Evolutionary conservation across 1,140 invertebrate genomes (phyloP).

Genomic region (Coptotermes formosanus): DNA sequence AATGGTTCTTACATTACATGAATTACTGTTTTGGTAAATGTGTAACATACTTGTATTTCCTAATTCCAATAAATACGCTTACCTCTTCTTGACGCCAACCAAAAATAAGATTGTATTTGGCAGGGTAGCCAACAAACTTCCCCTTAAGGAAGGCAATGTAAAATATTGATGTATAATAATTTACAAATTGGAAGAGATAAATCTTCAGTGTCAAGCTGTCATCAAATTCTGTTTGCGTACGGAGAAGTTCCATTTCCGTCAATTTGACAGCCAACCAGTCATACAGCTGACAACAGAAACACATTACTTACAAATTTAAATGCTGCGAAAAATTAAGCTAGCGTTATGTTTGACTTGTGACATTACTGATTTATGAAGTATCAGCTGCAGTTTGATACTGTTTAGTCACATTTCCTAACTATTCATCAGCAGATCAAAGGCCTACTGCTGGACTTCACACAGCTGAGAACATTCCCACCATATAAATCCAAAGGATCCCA

Average conservation of each 20-base stretch:
- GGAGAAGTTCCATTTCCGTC: slow-evolving; percentile 89
- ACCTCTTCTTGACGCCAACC: slow-evolving; percentile 82
- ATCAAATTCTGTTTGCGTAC: slow-evolving; percentile 97
- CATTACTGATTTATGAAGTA: neutral
- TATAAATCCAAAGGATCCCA: too few relatives aligned
- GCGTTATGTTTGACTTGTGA: neutral
- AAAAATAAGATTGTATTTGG: slow-evolving; percentile 73
- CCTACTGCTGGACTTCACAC: too few relatives aligned
- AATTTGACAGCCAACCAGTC: slow-evolving; percentile 85
- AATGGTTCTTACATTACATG: too few relatives aligned
- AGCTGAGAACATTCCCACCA: too few relatives aligned
- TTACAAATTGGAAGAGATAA: slow-evolving; percentile 96
- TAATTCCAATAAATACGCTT: slow-evolving; percentile 26
- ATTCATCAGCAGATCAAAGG: too few relatives aligned
- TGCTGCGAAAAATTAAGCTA: neutral
- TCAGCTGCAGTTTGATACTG: neutral
- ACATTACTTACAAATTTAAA: slow-evolving; percentile 24
- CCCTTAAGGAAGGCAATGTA: slow-evolving; percentile 99
- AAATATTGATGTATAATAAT: slow-evolving; percentile 98
- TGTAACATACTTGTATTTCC: too few relatives aligned
- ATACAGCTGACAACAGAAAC: slow-evolving; percentile 65
- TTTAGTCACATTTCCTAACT: too few relatives aligned
- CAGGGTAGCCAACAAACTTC: slow-evolving; percentile 84
- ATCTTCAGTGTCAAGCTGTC: slow-evolving; percentile 96
- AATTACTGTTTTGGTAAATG: too few relatives aligned